These are phyloP conservation scores for Limnephilus auricula DNA, from an alignment of 2,888 invertebrate genomes.

Conservation along the genomic window DNA sequence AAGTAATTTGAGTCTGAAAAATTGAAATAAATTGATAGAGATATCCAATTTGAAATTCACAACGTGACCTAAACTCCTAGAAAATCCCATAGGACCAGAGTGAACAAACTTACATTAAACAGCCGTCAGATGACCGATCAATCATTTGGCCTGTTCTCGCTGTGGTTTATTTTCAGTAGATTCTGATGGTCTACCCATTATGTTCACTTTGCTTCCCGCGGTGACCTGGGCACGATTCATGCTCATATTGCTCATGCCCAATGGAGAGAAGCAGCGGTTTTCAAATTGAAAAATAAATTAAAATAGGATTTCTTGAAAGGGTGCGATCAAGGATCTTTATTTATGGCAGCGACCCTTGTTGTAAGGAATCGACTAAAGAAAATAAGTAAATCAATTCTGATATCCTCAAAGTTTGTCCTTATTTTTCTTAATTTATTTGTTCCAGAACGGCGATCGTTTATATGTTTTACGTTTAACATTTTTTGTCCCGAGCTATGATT, in stretches of 20 bases:
- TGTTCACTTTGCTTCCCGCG: slow-evolving; percentile 24
- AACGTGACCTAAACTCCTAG: too few species aligned
- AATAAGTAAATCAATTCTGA: not conserved
- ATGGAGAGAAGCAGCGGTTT: not conserved
- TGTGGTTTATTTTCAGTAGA: slow-evolving; percentile 47
- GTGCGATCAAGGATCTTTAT: too few species aligned
- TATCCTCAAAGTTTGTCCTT: not conserved
- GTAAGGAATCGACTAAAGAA: not conserved
- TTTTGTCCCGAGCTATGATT: not conserved
- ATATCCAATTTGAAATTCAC: too few species aligned
- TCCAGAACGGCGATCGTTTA: too few species aligned
- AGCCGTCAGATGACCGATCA: slow-evolving; percentile 25
- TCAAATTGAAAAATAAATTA: slow-evolving; percentile 8
- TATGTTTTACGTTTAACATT: too few species aligned
- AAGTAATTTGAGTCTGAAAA: too few species aligned
- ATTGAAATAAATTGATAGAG: too few species aligned
- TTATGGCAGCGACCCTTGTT: not conserved
- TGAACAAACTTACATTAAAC: not conserved
- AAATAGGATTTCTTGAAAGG: too few species aligned
- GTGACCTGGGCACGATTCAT: slow-evolving; percentile 29
- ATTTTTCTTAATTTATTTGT: not conserved
- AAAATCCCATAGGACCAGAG: not conserved
- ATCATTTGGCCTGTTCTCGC: slow-evolving; percentile 28
- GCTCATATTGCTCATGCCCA: not conserved
- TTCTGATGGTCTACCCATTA: slow-evolving; percentile 22